Base-by-base conservation (phyloP, 2,888 invertebrate genomes). In the Antitype chi region DNA sequence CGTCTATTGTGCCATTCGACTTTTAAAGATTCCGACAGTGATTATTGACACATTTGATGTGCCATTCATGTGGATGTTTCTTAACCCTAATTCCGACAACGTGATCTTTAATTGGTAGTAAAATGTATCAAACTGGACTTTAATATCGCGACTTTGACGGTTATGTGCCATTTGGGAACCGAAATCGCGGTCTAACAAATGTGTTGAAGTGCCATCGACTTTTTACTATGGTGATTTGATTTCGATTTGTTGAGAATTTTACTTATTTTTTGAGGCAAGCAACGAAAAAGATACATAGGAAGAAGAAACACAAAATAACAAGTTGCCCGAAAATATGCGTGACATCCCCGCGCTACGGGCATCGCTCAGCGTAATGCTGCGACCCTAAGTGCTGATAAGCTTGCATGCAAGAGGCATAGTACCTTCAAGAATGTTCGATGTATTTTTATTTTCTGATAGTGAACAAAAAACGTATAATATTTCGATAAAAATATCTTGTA, bases 1-100 rank as follows among this genome's bases (percentile, higher is more conserved):
- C 57, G 71, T 74, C 59, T 59, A 28, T 63, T 74, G 83, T 84
- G 85, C 85, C 74, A 78, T 66, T 38, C 1, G 49, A 70, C 38
- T 55, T 32, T 47, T 4, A 66, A 68, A 62, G 60, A 68, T 69
- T 70, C 49, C n/a, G 0, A n/a, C 15, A 69, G 76, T 73, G 76
- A 76, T 25, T 62, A 47, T 67, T 25, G 49, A 74, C 82, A 74
- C 60, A 57, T 64, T 17, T 57, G 28, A 79, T 74, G 74, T 82
- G 81, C 74, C 49, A 78, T 53, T 59, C 67, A 38, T 49, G 23
- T 62, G 52, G n/a, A 76, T 9, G 7, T 28, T 25, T 68, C n/a
- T n/a, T 9, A 17, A 25, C 13, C 15, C 38, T 38, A 1, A n/a
- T 28, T 43, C 38, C 25, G 53, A 32, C 20, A 38, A 55, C n/a